Percentiles rank a stretch among this genome's conserved stretches.
Evolutionary conservation across 2,113 vertebrate species (phyloP).

Genomic region (Pangasianodon gigas): DNA sequence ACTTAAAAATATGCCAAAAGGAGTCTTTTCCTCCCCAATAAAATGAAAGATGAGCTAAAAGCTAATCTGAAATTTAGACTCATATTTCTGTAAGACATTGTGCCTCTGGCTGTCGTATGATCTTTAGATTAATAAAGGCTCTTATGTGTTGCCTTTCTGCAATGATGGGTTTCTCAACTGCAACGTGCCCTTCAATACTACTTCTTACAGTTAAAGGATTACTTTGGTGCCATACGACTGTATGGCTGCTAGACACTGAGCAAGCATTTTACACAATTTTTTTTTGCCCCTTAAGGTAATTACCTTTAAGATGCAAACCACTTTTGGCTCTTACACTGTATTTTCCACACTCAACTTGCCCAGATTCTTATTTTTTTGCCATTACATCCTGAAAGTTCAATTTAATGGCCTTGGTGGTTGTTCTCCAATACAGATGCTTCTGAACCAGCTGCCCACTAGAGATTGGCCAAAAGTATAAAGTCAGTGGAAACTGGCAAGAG

Average conservation of each 20-base stretch:
- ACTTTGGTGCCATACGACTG: background rate
- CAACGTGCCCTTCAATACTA: background rate
- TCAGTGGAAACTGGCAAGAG: background rate
- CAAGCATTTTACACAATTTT: background rate
- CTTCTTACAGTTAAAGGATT: background rate
- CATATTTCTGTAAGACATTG: background rate
- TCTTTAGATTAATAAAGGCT: background rate
- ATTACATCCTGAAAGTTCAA: background rate
- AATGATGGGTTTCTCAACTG: background rate
- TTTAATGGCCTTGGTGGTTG: background rate
- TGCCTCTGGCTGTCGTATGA: background rate
- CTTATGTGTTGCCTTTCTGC: background rate
- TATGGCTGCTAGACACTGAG: background rate
- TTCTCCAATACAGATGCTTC: background rate
- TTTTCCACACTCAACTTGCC: background rate
- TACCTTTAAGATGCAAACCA: background rate
- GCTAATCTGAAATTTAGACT: background rate
- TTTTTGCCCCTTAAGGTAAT: background rate
- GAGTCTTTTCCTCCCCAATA: background rate
- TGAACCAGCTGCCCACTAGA: background rate
- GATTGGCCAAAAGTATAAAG: background rate
- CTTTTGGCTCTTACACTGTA: background rate
- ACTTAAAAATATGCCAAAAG: background rate
- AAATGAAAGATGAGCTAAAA: background rate
- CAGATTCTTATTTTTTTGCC: background rate